Conservation (phyloP, 2,113 vertebrate species). For the Sinocyclocheilus grahami region DNA sequence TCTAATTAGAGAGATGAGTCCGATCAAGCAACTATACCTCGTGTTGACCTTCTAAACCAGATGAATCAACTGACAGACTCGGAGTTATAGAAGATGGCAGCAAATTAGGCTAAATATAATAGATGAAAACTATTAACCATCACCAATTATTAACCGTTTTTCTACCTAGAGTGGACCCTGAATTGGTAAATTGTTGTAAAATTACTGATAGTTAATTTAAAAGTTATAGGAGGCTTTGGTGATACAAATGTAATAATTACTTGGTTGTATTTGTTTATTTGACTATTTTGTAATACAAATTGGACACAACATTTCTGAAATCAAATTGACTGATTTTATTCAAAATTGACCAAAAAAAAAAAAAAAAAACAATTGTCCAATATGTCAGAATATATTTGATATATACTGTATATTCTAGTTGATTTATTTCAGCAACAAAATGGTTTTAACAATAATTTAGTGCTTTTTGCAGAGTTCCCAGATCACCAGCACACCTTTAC, state of each 20-base stretch:
- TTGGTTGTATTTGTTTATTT: not conserved
- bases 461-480: not conserved
- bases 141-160: not conserved
- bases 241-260: not conserved
- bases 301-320: not conserved
- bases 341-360: too few species aligned
- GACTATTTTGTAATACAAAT: not conserved
- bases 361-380: too few species aligned
- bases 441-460: not conserved
- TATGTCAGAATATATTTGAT: too few species aligned
- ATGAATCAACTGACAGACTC: conserved; percentile 8
- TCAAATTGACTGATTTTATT: not conserved
- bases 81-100: not conserved
- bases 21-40: conserved; percentile 48
- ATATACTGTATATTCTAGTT: too few species aligned
- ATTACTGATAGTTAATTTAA: too few species aligned
- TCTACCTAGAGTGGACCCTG: not conserved
- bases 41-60: conserved; percentile 54
- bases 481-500: not conserved
- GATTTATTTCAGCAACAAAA: not conserved
- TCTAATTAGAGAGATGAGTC: conserved; percentile 51
- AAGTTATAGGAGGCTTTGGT: not conserved
- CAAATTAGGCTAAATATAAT: not conserved
- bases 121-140: not conserved
- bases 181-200: too few species aligned